phyloP scores from a whole-genome alignment of 2,888 invertebrate genomes.

The Exocentrus adspersus region DNA sequence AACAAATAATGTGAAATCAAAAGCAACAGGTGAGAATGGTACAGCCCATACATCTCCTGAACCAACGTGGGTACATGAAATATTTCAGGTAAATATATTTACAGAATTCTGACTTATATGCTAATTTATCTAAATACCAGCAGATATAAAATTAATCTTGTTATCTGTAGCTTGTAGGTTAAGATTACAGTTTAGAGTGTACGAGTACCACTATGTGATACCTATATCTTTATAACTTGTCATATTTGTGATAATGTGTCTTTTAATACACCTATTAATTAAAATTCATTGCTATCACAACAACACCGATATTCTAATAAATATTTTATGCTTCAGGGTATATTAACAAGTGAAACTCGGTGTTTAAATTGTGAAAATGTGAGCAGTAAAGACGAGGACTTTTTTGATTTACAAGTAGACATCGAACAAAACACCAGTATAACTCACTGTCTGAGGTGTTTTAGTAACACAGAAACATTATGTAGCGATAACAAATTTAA shows the following conservation, averaged over 20 bases:
- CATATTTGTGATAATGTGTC: too few relatives aligned
- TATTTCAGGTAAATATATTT: slow-evolving; percentile 81
- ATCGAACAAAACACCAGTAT: slow-evolving; percentile 99
- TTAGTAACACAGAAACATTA: slow-evolving; percentile 98
- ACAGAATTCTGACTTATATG: too few relatives aligned
- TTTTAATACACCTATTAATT: too few relatives aligned
- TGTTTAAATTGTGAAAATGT: slow-evolving; percentile 99
- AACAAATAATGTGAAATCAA: slow-evolving; percentile 66
- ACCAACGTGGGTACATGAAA: slow-evolving; percentile 99
- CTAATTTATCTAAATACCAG: too few relatives aligned
- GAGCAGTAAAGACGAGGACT: slow-evolving; percentile 99
- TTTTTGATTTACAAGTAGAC: slow-evolving; percentile 98
- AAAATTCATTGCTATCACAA: too few relatives aligned
- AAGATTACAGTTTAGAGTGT: too few relatives aligned
- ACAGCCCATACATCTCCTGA: slow-evolving; percentile 71
- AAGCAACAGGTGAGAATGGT: slow-evolving; percentile 67
- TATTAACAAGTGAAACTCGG: slow-evolving; percentile 97
- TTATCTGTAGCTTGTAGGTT: too few relatives aligned
- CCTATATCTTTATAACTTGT: too few relatives aligned
- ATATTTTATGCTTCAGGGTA: slow-evolving; percentile 74
- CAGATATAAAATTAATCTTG: too few relatives aligned
- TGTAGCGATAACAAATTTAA: slow-evolving; percentile 99
- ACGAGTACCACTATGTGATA: too few relatives aligned
- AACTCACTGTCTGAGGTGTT: slow-evolving; percentile 96
- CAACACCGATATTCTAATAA: too few relatives aligned